Conservation (phyloP, 2,888 invertebrate species). For the Bombylius discolor region DNA sequence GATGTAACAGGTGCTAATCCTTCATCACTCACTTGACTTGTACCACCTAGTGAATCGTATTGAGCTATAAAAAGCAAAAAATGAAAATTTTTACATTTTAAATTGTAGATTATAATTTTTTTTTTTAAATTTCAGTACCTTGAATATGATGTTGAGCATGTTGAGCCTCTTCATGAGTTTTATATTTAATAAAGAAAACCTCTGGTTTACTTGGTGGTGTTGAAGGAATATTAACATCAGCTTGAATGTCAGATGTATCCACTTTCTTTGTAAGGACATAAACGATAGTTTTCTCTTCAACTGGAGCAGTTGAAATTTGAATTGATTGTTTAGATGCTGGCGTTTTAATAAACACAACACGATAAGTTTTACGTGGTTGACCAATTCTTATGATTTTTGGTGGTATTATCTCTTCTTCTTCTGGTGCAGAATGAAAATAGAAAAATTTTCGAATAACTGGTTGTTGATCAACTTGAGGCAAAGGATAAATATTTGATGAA, state of each 20-base stretch:
- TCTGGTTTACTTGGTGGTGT: slow-evolving; percentile 32
- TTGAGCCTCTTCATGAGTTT: slow-evolving; percentile 33
- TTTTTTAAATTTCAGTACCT: slow-evolving; percentile 19
- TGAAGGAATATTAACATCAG: slow-evolving; percentile 16
- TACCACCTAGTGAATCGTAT: slow-evolving; percentile 33
- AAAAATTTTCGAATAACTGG: slow-evolving; percentile 31
- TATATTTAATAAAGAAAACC: slow-evolving; percentile 36
- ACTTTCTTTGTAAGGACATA: slow-evolving; percentile 34
- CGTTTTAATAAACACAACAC: slow-evolving; percentile 34
- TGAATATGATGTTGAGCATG: slow-evolving; percentile 34
- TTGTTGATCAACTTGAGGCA: not conserved
- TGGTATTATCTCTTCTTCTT: slow-evolving; percentile 16
- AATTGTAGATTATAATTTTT: no score
- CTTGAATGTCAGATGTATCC: slow-evolving; percentile 24
- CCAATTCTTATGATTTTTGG: not conserved
- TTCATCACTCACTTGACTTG: slow-evolving; percentile 31
- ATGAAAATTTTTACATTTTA: not conserved
- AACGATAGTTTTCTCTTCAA: slow-evolving; percentile 35
- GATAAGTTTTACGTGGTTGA: slow-evolving; percentile 29
- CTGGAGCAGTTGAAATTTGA: slow-evolving; percentile 20
- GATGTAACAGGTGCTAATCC: slow-evolving; percentile 32
- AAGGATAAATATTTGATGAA: not conserved
- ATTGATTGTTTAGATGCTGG: slow-evolving; percentile 21
- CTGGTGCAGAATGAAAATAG: slow-evolving; percentile 33
- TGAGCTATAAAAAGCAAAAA: slow-evolving; percentile 22